Base-by-base conservation (phyloP, 1,140 invertebrate genomes). In the Tribolium madens region DNA sequence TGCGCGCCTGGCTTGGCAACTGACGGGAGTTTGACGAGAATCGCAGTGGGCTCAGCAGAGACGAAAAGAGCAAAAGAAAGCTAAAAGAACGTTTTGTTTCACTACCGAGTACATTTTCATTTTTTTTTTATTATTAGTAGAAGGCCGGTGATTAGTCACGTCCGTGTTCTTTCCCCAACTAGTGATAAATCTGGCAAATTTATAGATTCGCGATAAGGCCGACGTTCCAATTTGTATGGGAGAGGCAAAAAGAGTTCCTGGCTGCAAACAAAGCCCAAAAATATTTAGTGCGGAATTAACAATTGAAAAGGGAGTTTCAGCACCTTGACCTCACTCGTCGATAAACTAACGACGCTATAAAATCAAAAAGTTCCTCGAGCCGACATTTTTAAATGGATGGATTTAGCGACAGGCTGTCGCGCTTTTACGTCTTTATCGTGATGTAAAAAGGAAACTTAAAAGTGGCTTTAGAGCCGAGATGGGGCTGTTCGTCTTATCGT, bases 401-500 rank as follows among this genome's bases (percentile, higher is more conserved):
- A 64, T 64, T 64, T 64, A 64, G 57, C 57, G 57, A 64, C 57
- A 64, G 26, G 57, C 57, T 64, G 57, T 64, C 57, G 57, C 26
- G 21, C 57, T 64, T 64, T 64, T 64, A 64, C 57, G 57, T 64
- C 57, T 64, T 64, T 64, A 64, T 64, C 57, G 57, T 64, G 57
- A 64, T 64, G 57, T 64, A 64, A 64, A 64, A 64, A 64, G 57
- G 57, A 64, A 64, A 64, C 57, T 64, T 64, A 33, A 64, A 64
- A 64, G 57, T 64, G 57, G 21, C 26, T 64, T 64, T 64, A 64
- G 57, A 64, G 57, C 57, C 26, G 14, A 64, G 57, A 64, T 33
- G 57, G 26, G 26, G 57, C 26, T 64, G 57, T 64, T 64, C 57
- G 57, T 14, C 57, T 64, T 64, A 64, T 64, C 57, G 57, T 64